Evolutionary conservation across 1,140 invertebrate species (phyloP).

Genomic region (Hydropsyche tenuis): DNA sequence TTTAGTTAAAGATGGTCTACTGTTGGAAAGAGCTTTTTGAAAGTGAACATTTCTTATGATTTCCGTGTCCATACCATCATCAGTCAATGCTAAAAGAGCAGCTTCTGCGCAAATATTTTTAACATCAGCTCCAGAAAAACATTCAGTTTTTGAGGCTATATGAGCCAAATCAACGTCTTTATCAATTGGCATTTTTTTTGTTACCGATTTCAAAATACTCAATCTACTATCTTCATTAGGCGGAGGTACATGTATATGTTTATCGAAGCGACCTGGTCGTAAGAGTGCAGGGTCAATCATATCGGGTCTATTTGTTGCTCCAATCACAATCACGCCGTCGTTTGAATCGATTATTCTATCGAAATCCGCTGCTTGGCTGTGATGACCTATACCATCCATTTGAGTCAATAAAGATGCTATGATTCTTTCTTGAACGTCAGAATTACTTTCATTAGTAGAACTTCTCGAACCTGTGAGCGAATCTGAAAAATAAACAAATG

Average conservation of each 20-base stretch:
- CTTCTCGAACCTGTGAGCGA: constrained; percentile 66
- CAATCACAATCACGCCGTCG: constrained; percentile 69
- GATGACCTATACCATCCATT: constrained; percentile 71
- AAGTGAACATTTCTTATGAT: constrained; percentile 64
- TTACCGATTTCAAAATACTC: constrained; percentile 67
- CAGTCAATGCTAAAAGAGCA: constrained; percentile 69
- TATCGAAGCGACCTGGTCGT: constrained; percentile 77
- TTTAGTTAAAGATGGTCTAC: constrained; percentile 61
- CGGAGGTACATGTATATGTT: constrained; percentile 76
- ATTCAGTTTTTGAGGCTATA: constrained; percentile 68
- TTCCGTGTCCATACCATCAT: constrained; percentile 61
- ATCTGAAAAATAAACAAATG: constrained; percentile 59
- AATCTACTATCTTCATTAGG: constrained; percentile 69
- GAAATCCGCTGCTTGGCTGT: constrained; percentile 32
- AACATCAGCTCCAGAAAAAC: constrained; percentile 82
- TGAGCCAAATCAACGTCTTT: constrained; percentile 66
- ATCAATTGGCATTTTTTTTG: constrained; percentile 68
- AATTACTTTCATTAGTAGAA: constrained; percentile 51
- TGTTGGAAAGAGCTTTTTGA: constrained; percentile 59
- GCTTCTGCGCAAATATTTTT: constrained; percentile 76
- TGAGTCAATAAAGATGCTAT: constrained; percentile 72
- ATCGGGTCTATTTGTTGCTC: constrained; percentile 80
- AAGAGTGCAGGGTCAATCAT: constrained; percentile 79
- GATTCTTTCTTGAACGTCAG: constrained; percentile 68
- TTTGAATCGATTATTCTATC: constrained; percentile 36